phyloP scores from a whole-genome alignment of 2,888 invertebrate genomes.

The Phytoseiulus persimilis region DNA sequence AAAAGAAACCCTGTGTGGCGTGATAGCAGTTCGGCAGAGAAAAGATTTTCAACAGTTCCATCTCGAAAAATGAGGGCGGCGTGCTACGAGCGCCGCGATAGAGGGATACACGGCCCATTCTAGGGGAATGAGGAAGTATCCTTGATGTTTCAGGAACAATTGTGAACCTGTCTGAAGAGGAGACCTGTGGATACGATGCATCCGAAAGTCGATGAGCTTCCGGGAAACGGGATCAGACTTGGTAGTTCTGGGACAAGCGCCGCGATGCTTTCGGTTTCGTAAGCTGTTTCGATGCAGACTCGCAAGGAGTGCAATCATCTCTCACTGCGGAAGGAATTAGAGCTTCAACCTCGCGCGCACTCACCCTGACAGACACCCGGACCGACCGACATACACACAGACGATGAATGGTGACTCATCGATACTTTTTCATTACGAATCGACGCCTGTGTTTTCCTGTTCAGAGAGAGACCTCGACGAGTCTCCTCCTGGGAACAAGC shows the following conservation, averaged over 20 bases:
- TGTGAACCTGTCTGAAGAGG: no score
- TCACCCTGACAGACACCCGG: background rate
- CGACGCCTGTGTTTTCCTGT: slow-evolving; percentile 5
- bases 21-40: background rate
- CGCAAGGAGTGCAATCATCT: background rate
- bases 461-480: background rate
- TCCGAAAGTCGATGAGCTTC: no score
- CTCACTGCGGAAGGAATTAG: background rate
- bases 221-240: no score
- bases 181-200: no score
- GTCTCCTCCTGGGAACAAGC: slow-evolving; percentile 5
- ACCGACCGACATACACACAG: background rate
- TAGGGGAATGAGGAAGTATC: no score
- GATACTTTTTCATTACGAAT: slow-evolving; percentile 5
- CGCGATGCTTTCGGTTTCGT: no score
- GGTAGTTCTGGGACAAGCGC: no score
- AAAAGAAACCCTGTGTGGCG: background rate
- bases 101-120: background rate
- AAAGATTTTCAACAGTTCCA: background rate
- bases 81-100: background rate
- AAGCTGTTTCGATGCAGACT: background rate
- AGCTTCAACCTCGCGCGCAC: background rate
- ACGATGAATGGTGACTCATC: slow-evolving; percentile 5
- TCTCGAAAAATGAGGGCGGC: background rate
- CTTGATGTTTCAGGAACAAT: no score